Conservation (phyloP, 2,797 vertebrate genomes). For the Psittacula echo region DNA sequence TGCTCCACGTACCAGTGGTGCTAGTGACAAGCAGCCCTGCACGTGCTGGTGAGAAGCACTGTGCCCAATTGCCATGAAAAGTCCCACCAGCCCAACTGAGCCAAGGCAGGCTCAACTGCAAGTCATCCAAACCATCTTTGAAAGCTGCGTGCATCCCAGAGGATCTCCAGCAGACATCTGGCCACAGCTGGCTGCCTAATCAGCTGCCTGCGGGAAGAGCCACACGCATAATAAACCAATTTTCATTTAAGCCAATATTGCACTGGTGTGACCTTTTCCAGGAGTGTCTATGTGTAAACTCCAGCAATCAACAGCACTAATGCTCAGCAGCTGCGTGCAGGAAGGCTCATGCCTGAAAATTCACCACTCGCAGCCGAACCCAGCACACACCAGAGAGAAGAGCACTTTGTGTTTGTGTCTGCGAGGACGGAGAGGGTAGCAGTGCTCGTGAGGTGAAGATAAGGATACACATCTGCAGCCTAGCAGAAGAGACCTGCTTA, state of each 20-base stretch:
- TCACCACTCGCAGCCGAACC: accelerated
- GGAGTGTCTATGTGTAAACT: background rate
- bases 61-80: accelerated
- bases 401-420: background rate
- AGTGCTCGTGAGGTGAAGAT: accelerated
- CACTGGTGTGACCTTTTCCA: conserved; percentile 3
- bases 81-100: background rate
- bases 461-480: conserved; percentile 5
- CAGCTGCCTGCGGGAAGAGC: conserved; percentile 15
- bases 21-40: background rate
- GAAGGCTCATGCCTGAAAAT: background rate
- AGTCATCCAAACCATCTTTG: background rate
- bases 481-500: background rate
- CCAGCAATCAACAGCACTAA: background rate
- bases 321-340: background rate
- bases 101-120: background rate
- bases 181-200: conserved; percentile 37
- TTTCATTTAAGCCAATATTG: background rate
- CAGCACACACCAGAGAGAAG: accelerated
- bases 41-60: accelerated
- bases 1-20: accelerated
- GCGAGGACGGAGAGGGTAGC: accelerated
- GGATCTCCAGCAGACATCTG: conserved; percentile 18
- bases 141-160: background rate
- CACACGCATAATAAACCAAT: background rate